Conservation (phyloP, 2,797 vertebrate genomes). For the Lagocephalus sceleratus region DNA sequence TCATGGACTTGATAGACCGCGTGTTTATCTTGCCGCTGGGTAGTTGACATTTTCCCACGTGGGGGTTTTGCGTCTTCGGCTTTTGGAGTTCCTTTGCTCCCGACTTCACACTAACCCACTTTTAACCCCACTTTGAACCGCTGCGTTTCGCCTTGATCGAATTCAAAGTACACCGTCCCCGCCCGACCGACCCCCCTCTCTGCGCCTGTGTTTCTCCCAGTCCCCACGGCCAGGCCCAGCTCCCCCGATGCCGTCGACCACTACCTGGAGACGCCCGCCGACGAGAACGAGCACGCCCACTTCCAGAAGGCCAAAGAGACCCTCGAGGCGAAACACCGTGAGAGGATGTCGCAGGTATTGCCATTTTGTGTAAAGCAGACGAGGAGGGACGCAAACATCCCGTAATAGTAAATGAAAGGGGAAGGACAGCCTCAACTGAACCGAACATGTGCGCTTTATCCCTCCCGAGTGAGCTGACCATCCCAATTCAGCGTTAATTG, state of each 20-base stretch:
- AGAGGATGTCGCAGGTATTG: constrained; percentile 93
- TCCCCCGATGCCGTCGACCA: constrained; percentile 92
- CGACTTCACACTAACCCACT: constrained; percentile 35
- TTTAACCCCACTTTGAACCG: constrained; percentile 29
- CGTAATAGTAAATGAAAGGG: constrained; percentile 14
- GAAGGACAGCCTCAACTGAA: constrained; percentile 17
- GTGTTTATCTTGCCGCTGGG: constrained; percentile 14
- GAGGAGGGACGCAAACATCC: constrained; percentile 1
- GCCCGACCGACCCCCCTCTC: background rate
- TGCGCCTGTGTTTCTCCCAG: constrained; percentile 57
- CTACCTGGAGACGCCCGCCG: constrained; percentile 92
- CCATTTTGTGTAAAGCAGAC: background rate
- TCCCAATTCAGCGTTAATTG: constrained; percentile 48
- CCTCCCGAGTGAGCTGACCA: constrained; percentile 28
- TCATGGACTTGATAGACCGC: constrained; percentile 25
- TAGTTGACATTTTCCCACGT: background rate
- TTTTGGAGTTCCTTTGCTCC: constrained; percentile 23
- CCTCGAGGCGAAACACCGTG: constrained; percentile 93
- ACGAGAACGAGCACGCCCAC: constrained; percentile 94
- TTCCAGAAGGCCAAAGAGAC: constrained; percentile 98
- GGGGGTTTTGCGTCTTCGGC: constrained; percentile 37
- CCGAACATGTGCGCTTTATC: constrained; percentile 33
- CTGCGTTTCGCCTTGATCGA: constrained; percentile 19
- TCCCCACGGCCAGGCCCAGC: constrained; percentile 90
- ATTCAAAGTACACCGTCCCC: constrained; percentile 3